Conservation (phyloP, 2,888 invertebrate species). For the Machimus atricapillus region DNA sequence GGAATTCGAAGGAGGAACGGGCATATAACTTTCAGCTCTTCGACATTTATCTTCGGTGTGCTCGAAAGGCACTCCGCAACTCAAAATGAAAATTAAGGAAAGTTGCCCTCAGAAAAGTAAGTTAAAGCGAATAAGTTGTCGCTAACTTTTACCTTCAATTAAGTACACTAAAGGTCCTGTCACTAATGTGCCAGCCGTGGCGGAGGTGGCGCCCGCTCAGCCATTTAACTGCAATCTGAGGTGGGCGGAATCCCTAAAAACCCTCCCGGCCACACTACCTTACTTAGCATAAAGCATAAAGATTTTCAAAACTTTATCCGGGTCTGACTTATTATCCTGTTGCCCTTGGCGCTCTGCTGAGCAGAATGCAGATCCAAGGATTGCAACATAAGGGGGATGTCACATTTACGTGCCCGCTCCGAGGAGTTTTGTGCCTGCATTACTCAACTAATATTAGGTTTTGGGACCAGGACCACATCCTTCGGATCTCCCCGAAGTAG, state of each 20-base stretch:
- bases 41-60: not conserved
- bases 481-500: not conserved
- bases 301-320: conserved; percentile 16
- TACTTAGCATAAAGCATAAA: conserved; percentile 16
- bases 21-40: not conserved
- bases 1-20: not conserved
- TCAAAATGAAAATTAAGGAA: conserved; percentile 1
- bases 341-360: not conserved
- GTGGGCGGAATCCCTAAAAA: not conserved
- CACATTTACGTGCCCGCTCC: conserved; percentile 27
- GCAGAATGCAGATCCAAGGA: not conserved
- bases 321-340: conserved; percentile 2
- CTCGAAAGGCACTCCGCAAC: not conserved
- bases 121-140: not conserved
- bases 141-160: conserved; percentile 33
- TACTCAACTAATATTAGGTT: conserved; percentile 41
- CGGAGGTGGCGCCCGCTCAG: not conserved
- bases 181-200: conserved; percentile 7
- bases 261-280: not conserved
- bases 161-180: conserved; percentile 11
- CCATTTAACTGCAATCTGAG: conserved; percentile 1
- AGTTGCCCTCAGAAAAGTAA: conserved; percentile 10
- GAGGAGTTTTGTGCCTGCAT: conserved; percentile 32
- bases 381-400: conserved; percentile 2
- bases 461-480: not conserved